Evolutionary conservation across 2,113 vertebrate genomes (phyloP).

Genomic region (Dicentrarchus labrax): DNA sequence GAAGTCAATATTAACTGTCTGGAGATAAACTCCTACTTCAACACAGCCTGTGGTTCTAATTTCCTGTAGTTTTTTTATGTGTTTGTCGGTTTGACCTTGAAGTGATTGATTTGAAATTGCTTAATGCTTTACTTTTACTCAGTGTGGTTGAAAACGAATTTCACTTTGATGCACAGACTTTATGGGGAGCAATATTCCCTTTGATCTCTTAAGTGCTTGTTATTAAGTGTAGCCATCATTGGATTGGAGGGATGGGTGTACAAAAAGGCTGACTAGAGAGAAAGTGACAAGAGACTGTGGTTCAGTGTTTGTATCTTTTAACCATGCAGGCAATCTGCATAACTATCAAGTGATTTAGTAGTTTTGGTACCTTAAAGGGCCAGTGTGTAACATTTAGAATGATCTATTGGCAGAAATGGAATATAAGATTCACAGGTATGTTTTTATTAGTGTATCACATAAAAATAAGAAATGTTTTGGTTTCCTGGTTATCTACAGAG

Average conservation of each 20-base stretch:
- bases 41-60: background rate
- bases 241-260: background rate
- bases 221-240: background rate
- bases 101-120: slow-evolving; percentile 11
- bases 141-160: background rate
- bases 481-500: too few relatives aligned
- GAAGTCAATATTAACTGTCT: slow-evolving; percentile 73
- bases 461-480: too few relatives aligned
- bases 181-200: background rate
- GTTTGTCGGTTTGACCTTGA: slow-evolving; percentile 33
- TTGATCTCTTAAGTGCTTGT: background rate
- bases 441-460: too few relatives aligned
- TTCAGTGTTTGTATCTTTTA: background rate
- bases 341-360: background rate
- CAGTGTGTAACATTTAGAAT: too few relatives aligned
- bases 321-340: background rate
- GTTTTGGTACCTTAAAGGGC: background rate
- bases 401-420: too few relatives aligned
- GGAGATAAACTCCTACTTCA: slow-evolving; percentile 55
- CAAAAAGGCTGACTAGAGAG: background rate
- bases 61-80: slow-evolving; percentile 17
- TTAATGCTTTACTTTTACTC: background rate
- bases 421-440: too few relatives aligned
- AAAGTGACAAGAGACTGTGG: background rate
- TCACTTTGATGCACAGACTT: background rate